Evolutionary conservation across 2,888 invertebrate species (phyloP), one percentile per base, ranked within the genome.

Genomic region (Rhagonycha fulva): DNA sequence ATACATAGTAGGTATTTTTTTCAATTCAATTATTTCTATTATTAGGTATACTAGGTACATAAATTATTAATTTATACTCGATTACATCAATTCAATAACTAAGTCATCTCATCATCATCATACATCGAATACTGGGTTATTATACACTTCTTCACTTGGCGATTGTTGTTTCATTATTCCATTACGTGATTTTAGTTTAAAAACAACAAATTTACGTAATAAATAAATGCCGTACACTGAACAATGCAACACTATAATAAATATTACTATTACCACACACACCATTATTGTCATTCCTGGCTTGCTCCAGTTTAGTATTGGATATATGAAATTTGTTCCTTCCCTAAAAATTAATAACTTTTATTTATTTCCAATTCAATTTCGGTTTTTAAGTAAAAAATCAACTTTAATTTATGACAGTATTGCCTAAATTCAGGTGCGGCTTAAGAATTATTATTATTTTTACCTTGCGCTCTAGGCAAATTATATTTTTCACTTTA

Each of bases 221-320:
- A 89, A 87, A 30, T 91, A 89, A 5, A 94, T 81, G 28, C 89
- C 85, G 79, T 91, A 92, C 19, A 91, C 88, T 9, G 92, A 72
- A 23, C 90, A 86, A 86, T 95, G 94, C 24, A 94, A 85, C 32
- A 93, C 75, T 14, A 92, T 85, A 61, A 94, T 88, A 81, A 92
- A 90, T 0, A 91, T 80, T 0, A 92, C 88, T 19, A 92, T 92
- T 7, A 91, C 90, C 0, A 91, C 84, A 68, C 92, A 90, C 67
- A 93, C 89, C 4, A 91, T 84, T 10, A 90, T 82, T 0, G 94
- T 91, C 72, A 86, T 83, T 5, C 90, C 89, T 0, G 95, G 94
- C 63, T 90, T 89, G 19, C 90, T 87, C 95, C 96, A 96, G 88
- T 96, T 92, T 81, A 96, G 87, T 83, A 94, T 91, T 63, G 93